Base-by-base conservation (phyloP, 2,797 vertebrate species). In the Halcyon smyrnensis region DNA sequence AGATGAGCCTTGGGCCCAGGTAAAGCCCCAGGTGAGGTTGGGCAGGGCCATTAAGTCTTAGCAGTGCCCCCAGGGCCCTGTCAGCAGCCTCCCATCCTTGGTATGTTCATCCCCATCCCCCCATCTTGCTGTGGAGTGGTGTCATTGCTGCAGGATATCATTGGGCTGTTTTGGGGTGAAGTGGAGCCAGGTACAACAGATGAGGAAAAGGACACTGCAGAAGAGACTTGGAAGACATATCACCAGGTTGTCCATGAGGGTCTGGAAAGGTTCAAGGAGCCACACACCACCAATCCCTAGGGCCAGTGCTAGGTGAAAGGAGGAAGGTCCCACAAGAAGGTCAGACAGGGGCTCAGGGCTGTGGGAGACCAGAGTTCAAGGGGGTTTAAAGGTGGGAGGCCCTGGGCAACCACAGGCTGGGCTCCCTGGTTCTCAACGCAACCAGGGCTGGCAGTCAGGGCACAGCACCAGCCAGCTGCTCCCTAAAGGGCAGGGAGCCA, bases 321-420 rank as follows among this genome's bases (percentile, higher is more conserved):
- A 20, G 32, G 27, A 50, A 71, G 20, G 48, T 54, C 17, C 23
- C 36, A 32, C 27, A 23, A 27, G 53, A 75, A 86, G 11, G 5
- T 36, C 43, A 34, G 24, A 23, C 8, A 16, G 4, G 12, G 8
- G 2, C 2, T 34, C 21, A 59, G 20, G 2, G 13, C 1, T 0
- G 8, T 59, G 11, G 12, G 12, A 87, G 3, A 39, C 9, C 13
- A 20, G 8, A 48, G 15, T 27, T 32, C 0, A 10, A 0, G 2
- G 5, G 10, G 2, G 0, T 11, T 89, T 56, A 21, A 1, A 34
- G 34, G 8, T 12, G 7, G 5, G n/a, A 56, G 17, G 19, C 1
- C 18, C 15, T 53, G 34, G 24, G 9, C 2, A 74, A 39, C 14
- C 6, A 3, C 28, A 88, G n/a, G 15, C n/a, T 74, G 48, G 28